A percentile compares a stretch with the other conserved stretches of the same genome.
These are phyloP conservation scores for Pristionchus pacificus DNA, from an alignment of 1,140 invertebrate species.

Conservation along the genomic window DNA sequence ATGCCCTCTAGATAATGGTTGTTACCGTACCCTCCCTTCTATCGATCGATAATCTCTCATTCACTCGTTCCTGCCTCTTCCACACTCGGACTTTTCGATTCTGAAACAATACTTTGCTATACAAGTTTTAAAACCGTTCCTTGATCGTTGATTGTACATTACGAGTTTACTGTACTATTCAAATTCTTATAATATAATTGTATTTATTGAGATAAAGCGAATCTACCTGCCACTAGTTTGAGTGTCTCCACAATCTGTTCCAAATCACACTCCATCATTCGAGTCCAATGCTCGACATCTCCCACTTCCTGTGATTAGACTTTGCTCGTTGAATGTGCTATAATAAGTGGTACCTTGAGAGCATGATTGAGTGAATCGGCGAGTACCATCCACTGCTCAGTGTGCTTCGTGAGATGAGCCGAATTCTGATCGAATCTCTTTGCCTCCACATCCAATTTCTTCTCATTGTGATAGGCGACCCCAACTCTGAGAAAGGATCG, in stretches of 20 bases:
- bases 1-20: constrained; percentile 33
- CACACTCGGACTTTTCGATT: no score
- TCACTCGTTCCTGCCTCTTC: no score
- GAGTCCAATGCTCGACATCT: constrained; percentile 96
- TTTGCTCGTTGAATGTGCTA: no score
- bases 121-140: no score
- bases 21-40: no score
- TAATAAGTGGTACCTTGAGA: constrained; percentile 67
- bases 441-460: constrained; percentile 89
- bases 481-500: constrained; percentile 71
- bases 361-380: constrained; percentile 91
- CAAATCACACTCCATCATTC: constrained; percentile 93
- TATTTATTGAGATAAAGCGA: no score
- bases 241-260: constrained; percentile 82
- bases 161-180: no score
- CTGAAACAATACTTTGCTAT: no score
- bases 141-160: no score
- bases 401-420: constrained; percentile 89
- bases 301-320: constrained; percentile 77
- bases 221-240: no score
- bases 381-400: constrained; percentile 86
- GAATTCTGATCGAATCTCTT: constrained; percentile 91
- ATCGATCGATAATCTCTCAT: no score
- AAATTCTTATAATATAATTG: no score
- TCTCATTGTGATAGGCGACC: constrained; percentile 95